phyloP scores from a whole-genome alignment of 2,888 invertebrate species.

The Leucophora obtusa region DNA sequence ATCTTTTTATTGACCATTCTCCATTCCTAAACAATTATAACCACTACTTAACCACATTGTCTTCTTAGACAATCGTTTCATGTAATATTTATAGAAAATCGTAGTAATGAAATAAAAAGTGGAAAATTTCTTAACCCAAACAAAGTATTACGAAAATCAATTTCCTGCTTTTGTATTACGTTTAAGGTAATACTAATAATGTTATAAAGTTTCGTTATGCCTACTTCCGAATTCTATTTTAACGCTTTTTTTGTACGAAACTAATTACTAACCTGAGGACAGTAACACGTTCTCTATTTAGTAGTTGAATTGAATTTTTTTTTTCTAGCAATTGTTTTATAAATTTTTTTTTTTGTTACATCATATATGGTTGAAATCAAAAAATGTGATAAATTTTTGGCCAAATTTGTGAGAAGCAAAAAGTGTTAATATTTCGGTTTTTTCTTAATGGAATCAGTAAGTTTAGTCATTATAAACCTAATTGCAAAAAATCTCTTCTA shows the following conservation, averaged over 20 bases:
- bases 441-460: no score
- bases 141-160: constrained; percentile 57
- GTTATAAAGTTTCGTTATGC: constrained; percentile 6
- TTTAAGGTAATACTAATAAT: constrained; percentile 40
- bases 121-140: constrained; percentile 16
- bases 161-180: constrained; percentile 59
- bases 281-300: constrained; percentile 10
- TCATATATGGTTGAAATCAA: no score
- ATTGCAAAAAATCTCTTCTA: no score
- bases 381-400: no score
- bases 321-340: constrained; percentile 16
- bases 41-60: constrained; percentile 52
- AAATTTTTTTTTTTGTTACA: not conserved
- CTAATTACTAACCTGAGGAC: constrained; percentile 47
- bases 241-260: constrained; percentile 14
- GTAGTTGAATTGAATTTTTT: constrained; percentile 19
- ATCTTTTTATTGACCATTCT: not conserved
- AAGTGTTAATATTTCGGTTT: no score
- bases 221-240: constrained; percentile 61
- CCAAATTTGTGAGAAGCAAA: no score
- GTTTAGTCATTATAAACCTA: no score
- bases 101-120: constrained; percentile 55
- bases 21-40: constrained; percentile 45
- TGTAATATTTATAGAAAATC: not conserved
- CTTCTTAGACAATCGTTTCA: constrained; percentile 1